Evolutionary conservation across 1,140 invertebrate genomes (phyloP).

Genomic region (Yoshiicerus persimilis): DNA sequence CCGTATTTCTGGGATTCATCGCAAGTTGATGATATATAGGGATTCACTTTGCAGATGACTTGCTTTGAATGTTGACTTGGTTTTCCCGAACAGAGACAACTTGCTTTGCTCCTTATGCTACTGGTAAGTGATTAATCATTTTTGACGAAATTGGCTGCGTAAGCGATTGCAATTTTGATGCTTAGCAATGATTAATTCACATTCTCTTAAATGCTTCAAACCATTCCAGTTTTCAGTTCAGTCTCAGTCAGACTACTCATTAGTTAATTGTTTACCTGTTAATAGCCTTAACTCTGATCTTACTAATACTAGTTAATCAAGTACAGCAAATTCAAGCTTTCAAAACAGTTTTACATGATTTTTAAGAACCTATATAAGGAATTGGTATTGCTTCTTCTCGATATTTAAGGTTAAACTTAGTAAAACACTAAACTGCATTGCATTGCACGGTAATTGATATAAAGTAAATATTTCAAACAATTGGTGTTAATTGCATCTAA

Average conservation of each 20-base stretch:
- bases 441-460: too few species aligned
- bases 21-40: not conserved
- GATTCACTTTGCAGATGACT: not conserved
- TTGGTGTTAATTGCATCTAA: too few species aligned
- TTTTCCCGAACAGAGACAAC: too few species aligned
- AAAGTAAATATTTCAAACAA: too few species aligned
- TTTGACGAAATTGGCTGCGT: not conserved
- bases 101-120: too few species aligned
- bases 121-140: too few species aligned
- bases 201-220: not conserved
- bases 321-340: too few species aligned
- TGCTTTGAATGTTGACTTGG: not conserved
- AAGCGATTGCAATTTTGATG: not conserved
- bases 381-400: too few species aligned
- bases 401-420: too few species aligned
- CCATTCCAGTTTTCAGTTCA: not conserved
- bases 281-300: not conserved
- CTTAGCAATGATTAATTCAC: not conserved
- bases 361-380: too few species aligned
- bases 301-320: not conserved
- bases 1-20: not conserved
- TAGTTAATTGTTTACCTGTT: not conserved
- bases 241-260: not conserved
- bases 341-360: too few species aligned
- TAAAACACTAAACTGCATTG: too few species aligned